Evolutionary conservation across 1,140 invertebrate species (phyloP).

Genomic region (Drosophila pandora): DNA sequence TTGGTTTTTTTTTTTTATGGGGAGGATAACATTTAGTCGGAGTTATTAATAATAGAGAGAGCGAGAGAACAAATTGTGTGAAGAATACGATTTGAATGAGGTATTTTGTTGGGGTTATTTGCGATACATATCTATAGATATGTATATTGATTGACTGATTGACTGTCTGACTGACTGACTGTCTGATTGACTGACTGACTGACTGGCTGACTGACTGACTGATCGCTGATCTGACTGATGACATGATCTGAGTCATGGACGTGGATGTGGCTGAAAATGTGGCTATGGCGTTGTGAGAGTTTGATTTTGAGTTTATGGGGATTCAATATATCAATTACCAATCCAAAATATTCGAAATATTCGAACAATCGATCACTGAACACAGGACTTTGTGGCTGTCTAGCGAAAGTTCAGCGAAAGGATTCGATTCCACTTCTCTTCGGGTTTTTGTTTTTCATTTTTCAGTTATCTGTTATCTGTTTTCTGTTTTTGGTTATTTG

Average conservation of each 20-base stretch:
- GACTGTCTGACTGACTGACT: constrained; percentile 34
- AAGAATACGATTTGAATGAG: constrained; percentile 64
- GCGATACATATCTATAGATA: constrained; percentile 3
- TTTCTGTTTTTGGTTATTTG: neutral
- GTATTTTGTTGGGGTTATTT: constrained; percentile 21
- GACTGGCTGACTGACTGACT: constrained; percentile 22
- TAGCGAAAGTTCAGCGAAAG: constrained; percentile 32
- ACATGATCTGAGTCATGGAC: constrained; percentile 43
- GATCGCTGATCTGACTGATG: constrained; percentile 34
- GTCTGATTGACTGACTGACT: constrained; percentile 38
- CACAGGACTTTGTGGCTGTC: constrained; percentile 48
- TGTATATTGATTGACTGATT: constrained; percentile 33
- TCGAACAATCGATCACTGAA: constrained; percentile 38
- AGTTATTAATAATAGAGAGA: constrained; percentile 46
- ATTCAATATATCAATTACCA: constrained; percentile 35
- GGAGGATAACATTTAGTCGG: constrained; percentile 67
- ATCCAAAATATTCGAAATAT: constrained; percentile 27
- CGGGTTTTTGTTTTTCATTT: constrained; percentile 7
- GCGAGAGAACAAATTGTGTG: constrained; percentile 55
- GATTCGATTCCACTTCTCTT: constrained; percentile 47
- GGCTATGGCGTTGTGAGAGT: constrained; percentile 41
- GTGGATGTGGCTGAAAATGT: constrained; percentile 44
- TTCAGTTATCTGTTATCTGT: neutral
- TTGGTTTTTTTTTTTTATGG: constrained; percentile 1
- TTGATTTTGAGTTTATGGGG: constrained; percentile 13